Conservation (phyloP, 2,113 vertebrate genomes). For the Heloderma charlesbogerti region DNA sequence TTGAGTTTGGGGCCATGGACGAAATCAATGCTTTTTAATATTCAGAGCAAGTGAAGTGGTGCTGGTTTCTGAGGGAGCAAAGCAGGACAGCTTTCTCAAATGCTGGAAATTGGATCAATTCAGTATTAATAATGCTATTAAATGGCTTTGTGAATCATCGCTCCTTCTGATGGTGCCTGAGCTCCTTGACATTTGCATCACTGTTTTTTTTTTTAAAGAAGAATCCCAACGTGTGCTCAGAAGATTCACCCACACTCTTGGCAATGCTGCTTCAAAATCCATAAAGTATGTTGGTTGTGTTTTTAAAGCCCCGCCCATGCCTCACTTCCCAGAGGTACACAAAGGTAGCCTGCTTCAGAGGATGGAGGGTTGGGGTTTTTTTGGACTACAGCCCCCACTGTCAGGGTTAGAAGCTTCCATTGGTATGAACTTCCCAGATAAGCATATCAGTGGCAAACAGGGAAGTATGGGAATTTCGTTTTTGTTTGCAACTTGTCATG, state of each 20-base stretch:
- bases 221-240: background rate
- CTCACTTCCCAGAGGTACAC: background rate
- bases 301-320: background rate
- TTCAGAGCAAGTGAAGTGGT: conserved; percentile 9
- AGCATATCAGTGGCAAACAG: background rate
- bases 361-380: background rate
- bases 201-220: background rate
- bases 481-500: no score
- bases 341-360: background rate
- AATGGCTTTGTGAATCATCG: background rate
- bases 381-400: background rate
- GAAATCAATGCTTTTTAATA: conserved; percentile 11
- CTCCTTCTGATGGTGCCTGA: background rate
- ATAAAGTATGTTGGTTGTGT: background rate
- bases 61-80: background rate
- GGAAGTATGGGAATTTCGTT: no score
- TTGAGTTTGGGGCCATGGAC: background rate
- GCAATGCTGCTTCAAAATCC: background rate
- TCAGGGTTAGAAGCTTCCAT: background rate
- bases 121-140: conserved; percentile 2
- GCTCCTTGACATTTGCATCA: background rate
- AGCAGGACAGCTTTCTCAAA: background rate
- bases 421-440: background rate
- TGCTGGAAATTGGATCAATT: conserved; percentile 14
- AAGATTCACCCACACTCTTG: background rate